phyloP scores from a whole-genome alignment of 2,113 vertebrate species.

The Archocentrus centrarchus region DNA sequence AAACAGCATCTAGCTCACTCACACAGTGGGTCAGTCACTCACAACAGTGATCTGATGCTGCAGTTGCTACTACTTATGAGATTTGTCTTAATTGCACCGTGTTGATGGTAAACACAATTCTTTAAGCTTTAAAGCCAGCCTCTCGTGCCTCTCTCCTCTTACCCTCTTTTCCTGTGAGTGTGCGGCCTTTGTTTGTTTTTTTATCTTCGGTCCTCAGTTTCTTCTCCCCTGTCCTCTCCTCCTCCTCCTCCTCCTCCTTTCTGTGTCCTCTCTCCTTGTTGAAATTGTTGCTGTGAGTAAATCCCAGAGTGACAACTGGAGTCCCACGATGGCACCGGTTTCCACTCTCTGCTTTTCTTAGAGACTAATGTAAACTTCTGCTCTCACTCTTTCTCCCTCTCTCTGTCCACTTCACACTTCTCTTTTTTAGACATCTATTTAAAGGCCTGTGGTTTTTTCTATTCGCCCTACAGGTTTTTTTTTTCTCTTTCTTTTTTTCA shows the following conservation, averaged over 20 bases:
- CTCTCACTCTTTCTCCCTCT: constrained; percentile 30
- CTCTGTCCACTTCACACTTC: constrained; percentile 73
- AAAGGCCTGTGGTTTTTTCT: constrained; percentile 48
- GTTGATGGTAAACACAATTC: neutral
- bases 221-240: neutral
- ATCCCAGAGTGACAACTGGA: constrained; percentile 30
- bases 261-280: neutral
- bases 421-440: constrained; percentile 72
- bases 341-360: constrained; percentile 14
- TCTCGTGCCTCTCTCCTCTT: constrained; percentile 19
- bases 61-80: neutral
- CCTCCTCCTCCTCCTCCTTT: neutral
- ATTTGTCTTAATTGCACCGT: neutral
- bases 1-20: constrained; percentile 23
- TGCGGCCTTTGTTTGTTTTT: neutral
- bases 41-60: constrained; percentile 18
- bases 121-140: neutral
- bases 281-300: constrained; percentile 20
- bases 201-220: neutral
- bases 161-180: constrained; percentile 42
- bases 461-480: neutral
- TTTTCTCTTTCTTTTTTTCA: neutral
- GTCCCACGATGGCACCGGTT: constrained; percentile 35
- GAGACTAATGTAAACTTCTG: constrained; percentile 54
- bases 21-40: constrained; percentile 5